Percentiles rank a stretch among this genome's conserved stretches.
These are phyloP conservation scores for Chorisops tibialis DNA, from an alignment of 2,888 invertebrate genomes.

Conservation along the genomic window DNA sequence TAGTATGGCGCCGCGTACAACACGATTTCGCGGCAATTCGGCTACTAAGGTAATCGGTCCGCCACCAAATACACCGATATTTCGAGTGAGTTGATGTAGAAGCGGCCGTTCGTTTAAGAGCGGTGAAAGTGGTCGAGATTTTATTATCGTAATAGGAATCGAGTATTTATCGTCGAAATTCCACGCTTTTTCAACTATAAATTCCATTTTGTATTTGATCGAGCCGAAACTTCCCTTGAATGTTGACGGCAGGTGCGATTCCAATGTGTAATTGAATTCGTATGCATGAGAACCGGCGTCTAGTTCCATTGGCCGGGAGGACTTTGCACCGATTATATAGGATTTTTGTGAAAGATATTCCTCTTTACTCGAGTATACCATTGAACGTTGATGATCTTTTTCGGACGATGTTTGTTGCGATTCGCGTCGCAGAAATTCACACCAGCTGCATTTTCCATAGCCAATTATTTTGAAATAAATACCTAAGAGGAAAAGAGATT, in stretches of 20 bases:
- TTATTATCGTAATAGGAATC: conserved; percentile 46
- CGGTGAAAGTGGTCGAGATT: conserved; percentile 36
- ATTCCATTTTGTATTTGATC: conserved; percentile 50
- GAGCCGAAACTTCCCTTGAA: conserved; percentile 48
- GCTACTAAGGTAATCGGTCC: conserved; percentile 49
- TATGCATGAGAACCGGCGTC: conserved; percentile 46
- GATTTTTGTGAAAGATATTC: conserved; percentile 46
- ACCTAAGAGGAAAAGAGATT: conserved; percentile 39
- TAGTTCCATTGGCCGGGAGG: conserved; percentile 41
- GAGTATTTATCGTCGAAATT: conserved; percentile 49
- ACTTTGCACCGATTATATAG: conserved; percentile 46
- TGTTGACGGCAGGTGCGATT: conserved; percentile 46
- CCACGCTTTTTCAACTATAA: conserved; percentile 50
- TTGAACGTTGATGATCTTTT: conserved; percentile 45
- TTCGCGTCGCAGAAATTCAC: conserved; percentile 48
- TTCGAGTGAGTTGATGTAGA: conserved; percentile 30
- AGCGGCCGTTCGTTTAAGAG: conserved; percentile 44
- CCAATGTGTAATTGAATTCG: conserved; percentile 44
- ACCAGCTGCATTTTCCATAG: conserved; percentile 52
- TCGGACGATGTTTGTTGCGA: conserved; percentile 32
- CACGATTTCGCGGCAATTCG: conserved; percentile 44
- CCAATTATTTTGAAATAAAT: conserved; percentile 50
- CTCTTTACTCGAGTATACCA: conserved; percentile 49
- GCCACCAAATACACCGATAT: conserved; percentile 43
- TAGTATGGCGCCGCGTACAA: conserved; percentile 45